Percentiles rank a stretch among this genome's conserved stretches.
phyloP scores from a whole-genome alignment of 1,140 invertebrate species.

The Drosophila yakuba region DNA sequence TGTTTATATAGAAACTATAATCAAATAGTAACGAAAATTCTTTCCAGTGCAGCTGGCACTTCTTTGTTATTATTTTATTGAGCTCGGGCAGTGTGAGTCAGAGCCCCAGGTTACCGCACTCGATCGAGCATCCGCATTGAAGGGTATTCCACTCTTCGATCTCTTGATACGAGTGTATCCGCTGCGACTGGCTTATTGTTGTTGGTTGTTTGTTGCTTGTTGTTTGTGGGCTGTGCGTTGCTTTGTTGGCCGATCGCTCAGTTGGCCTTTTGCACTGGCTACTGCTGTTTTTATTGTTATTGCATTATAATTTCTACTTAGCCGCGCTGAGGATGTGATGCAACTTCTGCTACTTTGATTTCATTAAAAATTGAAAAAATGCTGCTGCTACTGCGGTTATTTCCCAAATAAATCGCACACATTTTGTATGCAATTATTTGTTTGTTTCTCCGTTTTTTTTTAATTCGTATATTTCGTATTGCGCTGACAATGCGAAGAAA shows the following conservation, averaged over 20 bases:
- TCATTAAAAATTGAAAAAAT: constrained; percentile 63
- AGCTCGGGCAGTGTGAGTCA: constrained; percentile 30
- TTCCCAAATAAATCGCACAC: constrained; percentile 80
- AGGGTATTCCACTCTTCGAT: constrained; percentile 38
- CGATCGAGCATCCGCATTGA: constrained; percentile 21
- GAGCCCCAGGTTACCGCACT: constrained; percentile 16
- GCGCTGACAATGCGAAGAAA: constrained; percentile 71
- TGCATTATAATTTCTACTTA: constrained; percentile 81
- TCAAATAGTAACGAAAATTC: neutral
- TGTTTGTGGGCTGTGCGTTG: constrained; percentile 39
- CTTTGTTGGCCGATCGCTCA: constrained; percentile 40
- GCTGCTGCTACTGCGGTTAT: constrained; percentile 55
- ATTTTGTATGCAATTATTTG: constrained; percentile 80
- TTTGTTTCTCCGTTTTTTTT: constrained; percentile 42
- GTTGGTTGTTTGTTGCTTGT: constrained; percentile 14
- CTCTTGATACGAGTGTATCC: neutral
- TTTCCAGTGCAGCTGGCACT: constrained; percentile 20
- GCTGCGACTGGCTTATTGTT: constrained; percentile 2
- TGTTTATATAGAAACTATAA: too few relatives aligned
- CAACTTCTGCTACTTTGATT: constrained; percentile 71
- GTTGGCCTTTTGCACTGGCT: constrained; percentile 48
- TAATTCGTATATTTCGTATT: constrained; percentile 24
- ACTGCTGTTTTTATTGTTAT: constrained; percentile 70
- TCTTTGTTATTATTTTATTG: constrained; percentile 46
- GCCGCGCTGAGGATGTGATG: constrained; percentile 74